Conservation (phyloP, 2,113 vertebrate genomes). For the Xiphophorus couchianus region DNA sequence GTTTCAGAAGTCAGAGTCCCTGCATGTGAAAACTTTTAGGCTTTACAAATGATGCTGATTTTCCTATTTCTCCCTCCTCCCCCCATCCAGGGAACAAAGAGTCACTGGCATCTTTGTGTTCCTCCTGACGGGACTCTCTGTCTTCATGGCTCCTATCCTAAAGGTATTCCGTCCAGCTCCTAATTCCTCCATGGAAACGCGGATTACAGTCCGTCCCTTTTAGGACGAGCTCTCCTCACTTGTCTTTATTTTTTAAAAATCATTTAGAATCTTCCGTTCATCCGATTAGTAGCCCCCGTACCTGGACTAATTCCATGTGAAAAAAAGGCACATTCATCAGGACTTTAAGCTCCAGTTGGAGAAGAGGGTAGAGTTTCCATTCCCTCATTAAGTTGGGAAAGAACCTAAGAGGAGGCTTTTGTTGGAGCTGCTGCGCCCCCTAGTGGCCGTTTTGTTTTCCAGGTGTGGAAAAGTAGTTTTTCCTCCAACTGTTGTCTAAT, state of each 20-base stretch:
- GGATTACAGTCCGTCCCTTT: conserved; percentile 66
- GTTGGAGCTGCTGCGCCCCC: conserved; percentile 44
- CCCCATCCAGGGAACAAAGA: conserved; percentile 89
- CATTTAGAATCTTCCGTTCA: conserved; percentile 44
- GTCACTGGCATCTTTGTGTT: conserved; percentile 93
- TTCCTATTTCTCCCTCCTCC: not conserved
- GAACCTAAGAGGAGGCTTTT: conserved; percentile 2
- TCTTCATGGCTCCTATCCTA: conserved; percentile 97
- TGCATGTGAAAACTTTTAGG: not conserved
- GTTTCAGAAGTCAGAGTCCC: too few relatives aligned
- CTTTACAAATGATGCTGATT: not conserved
- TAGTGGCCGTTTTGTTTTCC: conserved; percentile 37
- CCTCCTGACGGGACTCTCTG: conserved; percentile 93
- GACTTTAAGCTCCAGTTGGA: conserved; percentile 56
- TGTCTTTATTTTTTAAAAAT: conserved; percentile 35
- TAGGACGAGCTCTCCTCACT: conserved; percentile 41
- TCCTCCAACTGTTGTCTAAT: not conserved
- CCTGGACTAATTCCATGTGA: conserved; percentile 62
- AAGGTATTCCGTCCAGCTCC: conserved; percentile 83
- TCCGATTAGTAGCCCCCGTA: conserved; percentile 53
- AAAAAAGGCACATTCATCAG: conserved; percentile 48
- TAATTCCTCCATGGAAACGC: conserved; percentile 41
- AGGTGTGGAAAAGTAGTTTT: not conserved
- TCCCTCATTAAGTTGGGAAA: conserved; percentile 48
- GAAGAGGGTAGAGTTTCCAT: conserved; percentile 47